phyloP scores from a whole-genome alignment of 2,888 invertebrate genomes.

The Carpatolechia fugitivella region DNA sequence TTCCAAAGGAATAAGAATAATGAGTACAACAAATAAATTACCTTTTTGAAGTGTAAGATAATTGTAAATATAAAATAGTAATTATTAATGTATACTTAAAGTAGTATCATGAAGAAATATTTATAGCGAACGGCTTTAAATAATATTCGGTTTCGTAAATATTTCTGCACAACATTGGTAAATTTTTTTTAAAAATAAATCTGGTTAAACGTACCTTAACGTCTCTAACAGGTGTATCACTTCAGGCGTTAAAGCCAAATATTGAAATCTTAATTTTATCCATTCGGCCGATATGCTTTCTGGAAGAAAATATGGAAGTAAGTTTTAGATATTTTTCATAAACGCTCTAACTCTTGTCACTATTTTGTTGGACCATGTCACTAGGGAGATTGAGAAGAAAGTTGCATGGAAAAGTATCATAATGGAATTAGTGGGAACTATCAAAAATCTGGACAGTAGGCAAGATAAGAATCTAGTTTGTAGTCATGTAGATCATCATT shows the following conservation, averaged over 20 bases:
- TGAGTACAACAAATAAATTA: constrained; percentile 37
- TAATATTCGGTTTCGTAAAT: constrained; percentile 36
- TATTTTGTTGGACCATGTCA: no score
- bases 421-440: no score
- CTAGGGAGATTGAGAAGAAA: no score
- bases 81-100: constrained; percentile 37
- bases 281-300: constrained; percentile 87
- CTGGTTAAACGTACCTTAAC: constrained; percentile 74
- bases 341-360: no score
- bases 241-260: constrained; percentile 84
- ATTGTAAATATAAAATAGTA: constrained; percentile 31
- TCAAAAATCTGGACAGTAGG: no score
- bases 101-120: constrained; percentile 73
- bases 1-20: no score
- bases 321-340: no score
- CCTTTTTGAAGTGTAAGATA: constrained; percentile 32
- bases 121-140: constrained; percentile 27
- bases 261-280: constrained; percentile 88
- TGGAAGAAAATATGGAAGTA: constrained; percentile 54
- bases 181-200: constrained; percentile 33
- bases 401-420: no score
- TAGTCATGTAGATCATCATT: no score
- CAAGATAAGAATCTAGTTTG: no score
- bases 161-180: constrained; percentile 75
- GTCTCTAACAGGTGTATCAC: constrained; percentile 84